These are phyloP conservation scores for Clarias gariepinus DNA, from an alignment of 2,113 vertebrate species.

Conservation along the genomic window DNA sequence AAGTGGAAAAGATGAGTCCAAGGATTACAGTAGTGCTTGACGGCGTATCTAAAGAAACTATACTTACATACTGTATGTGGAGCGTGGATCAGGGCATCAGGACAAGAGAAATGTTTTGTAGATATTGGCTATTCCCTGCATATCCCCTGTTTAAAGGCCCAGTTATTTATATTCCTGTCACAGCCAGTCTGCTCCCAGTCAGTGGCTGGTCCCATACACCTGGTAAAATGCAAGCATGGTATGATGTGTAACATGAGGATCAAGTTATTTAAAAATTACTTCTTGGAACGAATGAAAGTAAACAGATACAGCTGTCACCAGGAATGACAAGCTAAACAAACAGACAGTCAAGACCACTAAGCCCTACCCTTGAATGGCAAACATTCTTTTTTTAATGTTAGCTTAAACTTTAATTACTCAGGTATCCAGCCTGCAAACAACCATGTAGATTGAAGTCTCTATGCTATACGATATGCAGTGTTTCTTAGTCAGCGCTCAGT, in stretches of 20 bases:
- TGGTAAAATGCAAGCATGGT: constrained; percentile 58
- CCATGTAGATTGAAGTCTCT: neutral
- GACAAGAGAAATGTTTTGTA: neutral
- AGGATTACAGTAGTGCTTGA: neutral
- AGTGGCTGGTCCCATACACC: constrained; percentile 56
- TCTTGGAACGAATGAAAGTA: constrained; percentile 62
- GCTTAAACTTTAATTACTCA: neutral
- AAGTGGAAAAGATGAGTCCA: constrained; percentile 15
- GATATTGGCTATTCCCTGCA: neutral
- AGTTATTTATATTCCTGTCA: constrained; percentile 30
- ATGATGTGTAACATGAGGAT: constrained; percentile 49
- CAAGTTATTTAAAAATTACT: constrained; percentile 59
- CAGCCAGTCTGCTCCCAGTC: constrained; percentile 30
- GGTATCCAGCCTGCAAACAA: constrained; percentile 1
- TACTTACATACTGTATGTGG: neutral
- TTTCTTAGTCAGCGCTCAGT: constrained; percentile 6
- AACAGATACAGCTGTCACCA: constrained; percentile 57
- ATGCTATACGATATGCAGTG: neutral
- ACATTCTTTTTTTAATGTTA: neutral
- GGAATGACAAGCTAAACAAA: constrained; percentile 56
- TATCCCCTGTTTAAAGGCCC: neutral
- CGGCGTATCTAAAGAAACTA: constrained; percentile 9
- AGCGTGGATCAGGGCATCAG: neutral
- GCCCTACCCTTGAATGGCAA: constrained; percentile 27
- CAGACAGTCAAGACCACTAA: constrained; percentile 50